A percentile compares a stretch with the other conserved stretches of the same genome.
These are phyloP conservation scores for Dexiosoma caninum DNA, from an alignment of 2,888 invertebrate genomes.

Conservation along the genomic window DNA sequence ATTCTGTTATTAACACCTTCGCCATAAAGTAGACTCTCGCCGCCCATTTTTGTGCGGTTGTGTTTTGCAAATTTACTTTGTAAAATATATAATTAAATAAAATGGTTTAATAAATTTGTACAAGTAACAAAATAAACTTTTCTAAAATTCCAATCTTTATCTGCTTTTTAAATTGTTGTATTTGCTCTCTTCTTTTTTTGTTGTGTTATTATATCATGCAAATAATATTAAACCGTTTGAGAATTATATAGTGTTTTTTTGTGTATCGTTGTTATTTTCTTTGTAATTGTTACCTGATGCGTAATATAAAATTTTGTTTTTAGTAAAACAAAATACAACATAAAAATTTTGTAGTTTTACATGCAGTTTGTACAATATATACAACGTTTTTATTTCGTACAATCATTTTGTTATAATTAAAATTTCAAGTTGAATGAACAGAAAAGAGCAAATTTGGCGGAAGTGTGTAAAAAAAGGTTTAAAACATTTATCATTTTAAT, in stretches of 20 bases:
- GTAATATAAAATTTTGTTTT: conserved; percentile 53
- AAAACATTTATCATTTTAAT: conserved; percentile 27
- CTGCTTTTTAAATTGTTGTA: no score
- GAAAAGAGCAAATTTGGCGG: conserved; percentile 22
- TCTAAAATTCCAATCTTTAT: no score
- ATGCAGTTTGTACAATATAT: background rate
- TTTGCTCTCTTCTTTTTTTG: no score
- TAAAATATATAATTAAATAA: no score
- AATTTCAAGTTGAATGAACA: conserved; percentile 60
- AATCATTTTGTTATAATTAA: conserved; percentile 59
- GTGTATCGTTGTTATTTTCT: conserved; percentile 16
- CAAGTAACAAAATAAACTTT: no score
- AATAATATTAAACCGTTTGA: conserved; percentile 11
- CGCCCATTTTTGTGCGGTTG: no score
- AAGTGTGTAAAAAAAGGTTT: background rate
- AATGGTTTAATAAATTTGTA: no score
- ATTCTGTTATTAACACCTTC: no score
- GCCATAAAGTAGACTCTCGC: no score
- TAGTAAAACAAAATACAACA: conserved; percentile 10
- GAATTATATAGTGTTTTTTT: background rate
- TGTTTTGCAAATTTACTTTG: no score
- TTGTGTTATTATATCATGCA: background rate
- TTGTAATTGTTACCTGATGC: conserved; percentile 59
- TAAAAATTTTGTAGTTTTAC: background rate
- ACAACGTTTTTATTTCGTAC: background rate